Base-by-base conservation (phyloP, 2,113 vertebrate species). In the Melanocharis versteri region DNA sequence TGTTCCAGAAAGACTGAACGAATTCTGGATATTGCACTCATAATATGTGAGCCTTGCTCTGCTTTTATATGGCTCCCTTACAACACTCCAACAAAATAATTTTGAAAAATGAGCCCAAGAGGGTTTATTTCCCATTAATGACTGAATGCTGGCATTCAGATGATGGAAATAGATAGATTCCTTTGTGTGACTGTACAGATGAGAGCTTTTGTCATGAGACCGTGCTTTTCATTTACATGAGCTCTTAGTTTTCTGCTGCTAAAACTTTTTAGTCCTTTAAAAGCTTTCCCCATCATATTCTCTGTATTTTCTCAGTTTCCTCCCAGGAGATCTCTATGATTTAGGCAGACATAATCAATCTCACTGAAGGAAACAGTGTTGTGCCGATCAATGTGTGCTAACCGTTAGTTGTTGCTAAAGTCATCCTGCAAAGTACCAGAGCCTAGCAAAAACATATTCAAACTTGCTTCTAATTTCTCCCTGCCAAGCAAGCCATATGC, bases 281-380 rank as follows among this genome's bases (percentile, higher is more conserved):
- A 87, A 82, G 70, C 57, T 82, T 91, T 83, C 57, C 37, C 75
- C 20, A 40, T 83, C 78, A 19, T 28, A 16, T 72, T 82, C 35
- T 72, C 51, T 48, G 40, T 60, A 77, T 66, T 85, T 91, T 68
- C 47, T 89, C 60, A 39, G 39, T 78, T 91, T 90, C 42, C 45
- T 92, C 82, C 73, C 22, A 23, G 70, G 78, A 93, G 87, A 76
- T 72, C 66, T 65, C 35, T 39, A 61, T 1, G 8, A 83, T 53
- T 91, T 79, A 61, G 53, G 78, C 75, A 85, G 87, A 87, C 87
- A 87, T 85, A 92, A 96, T 96, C 90, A 82, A 91, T 95, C 78
- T 90, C 26, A 23, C 40, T 53, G 94, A 72, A 87, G 85, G 75
- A 90, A 93, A 68, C 51, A 85, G 76, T 93, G 95, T 94, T 93